Conservation (phyloP, 2,113 vertebrate species). For the Microcebus tavaratra region DNA sequence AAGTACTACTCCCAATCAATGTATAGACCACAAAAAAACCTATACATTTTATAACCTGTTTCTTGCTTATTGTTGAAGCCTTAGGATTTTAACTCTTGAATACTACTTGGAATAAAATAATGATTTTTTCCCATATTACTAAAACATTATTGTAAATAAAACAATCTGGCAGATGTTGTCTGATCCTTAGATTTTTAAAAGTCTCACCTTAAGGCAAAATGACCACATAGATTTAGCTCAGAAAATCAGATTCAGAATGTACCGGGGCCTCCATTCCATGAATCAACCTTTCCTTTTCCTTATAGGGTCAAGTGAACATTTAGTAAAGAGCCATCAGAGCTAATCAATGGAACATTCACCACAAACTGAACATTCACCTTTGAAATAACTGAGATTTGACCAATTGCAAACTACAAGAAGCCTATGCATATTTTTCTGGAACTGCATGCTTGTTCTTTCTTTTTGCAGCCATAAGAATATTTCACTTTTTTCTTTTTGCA, state of each 20-base stretch:
- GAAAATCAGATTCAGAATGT: neutral
- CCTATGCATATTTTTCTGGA: neutral
- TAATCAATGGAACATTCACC: neutral
- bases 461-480: neutral
- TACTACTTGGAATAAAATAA: neutral
- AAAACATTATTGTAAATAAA: slow-evolving; percentile 23
- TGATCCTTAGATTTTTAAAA: neutral
- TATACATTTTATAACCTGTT: neutral
- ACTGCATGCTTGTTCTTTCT: neutral
- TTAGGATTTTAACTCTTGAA: slow-evolving; percentile 17
- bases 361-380: neutral
- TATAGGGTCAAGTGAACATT: neutral
- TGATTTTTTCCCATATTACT: neutral
- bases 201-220: neutral
- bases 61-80: neutral
- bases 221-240: neutral
- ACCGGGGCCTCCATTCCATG: neutral
- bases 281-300: neutral
- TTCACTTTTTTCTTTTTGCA: neutral
- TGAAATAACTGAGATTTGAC: neutral
- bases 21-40: neutral
- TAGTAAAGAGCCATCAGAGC: neutral
- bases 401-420: neutral
- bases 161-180: neutral
- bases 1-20: neutral